These are phyloP conservation scores for Nesogale talazaci DNA, from an alignment of 2,113 vertebrate species.

Conservation along the genomic window DNA sequence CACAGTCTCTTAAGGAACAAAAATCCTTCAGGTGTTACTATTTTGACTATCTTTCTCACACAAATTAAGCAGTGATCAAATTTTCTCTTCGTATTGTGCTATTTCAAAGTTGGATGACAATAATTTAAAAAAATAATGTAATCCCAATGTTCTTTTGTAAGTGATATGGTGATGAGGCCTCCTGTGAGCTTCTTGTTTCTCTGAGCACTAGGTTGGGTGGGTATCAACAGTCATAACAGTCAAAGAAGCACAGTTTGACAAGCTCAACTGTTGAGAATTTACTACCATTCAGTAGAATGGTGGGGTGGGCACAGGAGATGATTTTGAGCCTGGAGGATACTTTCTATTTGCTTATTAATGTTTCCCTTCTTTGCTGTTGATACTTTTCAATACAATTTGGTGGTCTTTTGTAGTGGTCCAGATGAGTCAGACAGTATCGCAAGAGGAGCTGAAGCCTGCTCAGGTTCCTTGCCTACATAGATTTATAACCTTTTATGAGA, in stretches of 20 bases:
- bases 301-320: background rate
- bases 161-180: background rate
- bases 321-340: slow-evolving; percentile 13
- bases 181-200: slow-evolving; percentile 19
- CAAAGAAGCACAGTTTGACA: slow-evolving; percentile 38
- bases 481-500: slow-evolving; percentile 61
- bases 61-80: slow-evolving; percentile 27
- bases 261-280: slow-evolving; percentile 73
- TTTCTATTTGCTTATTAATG: slow-evolving; percentile 38
- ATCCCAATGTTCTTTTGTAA: background rate
- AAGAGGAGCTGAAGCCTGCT: slow-evolving; percentile 40
- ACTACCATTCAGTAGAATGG: slow-evolving; percentile 47
- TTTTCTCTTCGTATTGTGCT: slow-evolving; percentile 42
- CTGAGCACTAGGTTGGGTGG: background rate
- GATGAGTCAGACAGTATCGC: slow-evolving; percentile 64
- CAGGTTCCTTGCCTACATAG: slow-evolving; percentile 65
- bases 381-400: background rate
- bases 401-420: slow-evolving; percentile 27
- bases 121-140: slow-evolving; percentile 36
- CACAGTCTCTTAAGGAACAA: background rate
- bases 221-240: slow-evolving; percentile 66
- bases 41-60: slow-evolving; percentile 20
- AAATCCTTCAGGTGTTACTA: slow-evolving; percentile 30
- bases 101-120: slow-evolving; percentile 52
- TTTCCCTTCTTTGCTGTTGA: slow-evolving; percentile 46